These are phyloP conservation scores for Dysmachus trigonus DNA, from an alignment of 2,888 invertebrate genomes.

Conservation along the genomic window DNA sequence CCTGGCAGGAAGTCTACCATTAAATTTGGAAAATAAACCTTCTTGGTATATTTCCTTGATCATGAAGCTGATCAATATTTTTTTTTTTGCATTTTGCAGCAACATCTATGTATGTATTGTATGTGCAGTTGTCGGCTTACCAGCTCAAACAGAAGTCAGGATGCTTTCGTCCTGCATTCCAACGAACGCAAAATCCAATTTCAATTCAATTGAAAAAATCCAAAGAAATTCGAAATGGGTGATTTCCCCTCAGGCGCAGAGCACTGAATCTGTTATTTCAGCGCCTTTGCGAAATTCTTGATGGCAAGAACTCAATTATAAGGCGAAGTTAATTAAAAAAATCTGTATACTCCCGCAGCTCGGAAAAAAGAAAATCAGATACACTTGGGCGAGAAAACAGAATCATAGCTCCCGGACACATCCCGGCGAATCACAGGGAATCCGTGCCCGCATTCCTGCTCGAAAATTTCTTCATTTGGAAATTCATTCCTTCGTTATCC, in stretches of 20 bases:
- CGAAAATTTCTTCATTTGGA: constrained; percentile 23
- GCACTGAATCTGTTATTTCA: not conserved
- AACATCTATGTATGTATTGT: not conserved
- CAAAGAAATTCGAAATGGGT: not conserved
- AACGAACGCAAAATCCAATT: not conserved
- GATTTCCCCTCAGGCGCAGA: not conserved
- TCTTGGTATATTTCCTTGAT: not conserved
- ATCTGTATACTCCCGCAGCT: not conserved
- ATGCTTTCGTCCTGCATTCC: not conserved
- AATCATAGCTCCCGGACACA: not conserved
- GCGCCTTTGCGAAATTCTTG: not conserved
- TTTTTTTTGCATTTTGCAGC: not conserved
- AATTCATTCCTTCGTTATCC: constrained; percentile 23
- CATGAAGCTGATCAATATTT: not conserved
- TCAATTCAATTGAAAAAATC: not conserved
- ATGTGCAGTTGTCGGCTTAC: not conserved
- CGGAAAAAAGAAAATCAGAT: not conserved
- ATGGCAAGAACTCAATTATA: not conserved
- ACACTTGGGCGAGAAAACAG: not conserved
- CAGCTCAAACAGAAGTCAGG: not conserved
- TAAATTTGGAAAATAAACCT: no score
- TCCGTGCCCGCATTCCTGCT: not conserved
- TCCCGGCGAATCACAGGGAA: not conserved
- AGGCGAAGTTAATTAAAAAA: not conserved
- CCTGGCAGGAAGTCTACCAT: no score